Base-by-base conservation (phyloP, 2,797 vertebrate species). In the Chaenodraco wilsoni region DNA sequence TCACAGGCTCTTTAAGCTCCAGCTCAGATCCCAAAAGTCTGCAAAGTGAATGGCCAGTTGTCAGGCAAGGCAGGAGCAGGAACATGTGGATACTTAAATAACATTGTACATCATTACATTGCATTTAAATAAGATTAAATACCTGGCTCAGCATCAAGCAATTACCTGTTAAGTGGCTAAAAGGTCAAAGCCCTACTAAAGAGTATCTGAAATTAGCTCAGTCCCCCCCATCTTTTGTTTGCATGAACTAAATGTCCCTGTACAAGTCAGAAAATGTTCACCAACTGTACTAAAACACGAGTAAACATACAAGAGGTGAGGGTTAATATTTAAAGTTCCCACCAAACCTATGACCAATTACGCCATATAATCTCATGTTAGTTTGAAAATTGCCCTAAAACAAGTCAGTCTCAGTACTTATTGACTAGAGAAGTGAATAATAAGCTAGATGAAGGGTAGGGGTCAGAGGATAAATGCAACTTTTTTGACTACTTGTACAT, bases 1-100 rank as follows among this genome's bases (percentile, higher is more conserved):
- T 19, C 19, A 19, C 19, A 19, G 19, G 19, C 19, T 19, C 19
- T 21, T 21, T 21, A 21, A 87, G 81, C 79, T 79, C 43, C 59
- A 48, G 69, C 74, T 87, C 78, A 79, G 79, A 74, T 68, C n/a
- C n/a, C 48, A 37, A 37, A 67, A 56, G 45, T 75, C 61, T 54
- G 19, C 45, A 60, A 41, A 62, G 60, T 58, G 33, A 17, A 23
- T 69, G 48, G 12, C 23, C 48, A 9, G 23, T 55, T 60, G 2
- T 52, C 65, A 77, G 51, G 37, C 27, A 5, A 43, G 44, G 19
- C 46, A 52, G 63, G 19, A 52, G 45, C 17, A 72, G 16, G 6
- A 37, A 62, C 16, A 13, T 0, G 44, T 1, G 15, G 44, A n/a
- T 10, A 17, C 17, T 43, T 23, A 59, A 60, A 75, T 37, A 6